phyloP scores from a whole-genome alignment of 2,888 invertebrate genomes.

The Aleiodes leptofemur region DNA sequence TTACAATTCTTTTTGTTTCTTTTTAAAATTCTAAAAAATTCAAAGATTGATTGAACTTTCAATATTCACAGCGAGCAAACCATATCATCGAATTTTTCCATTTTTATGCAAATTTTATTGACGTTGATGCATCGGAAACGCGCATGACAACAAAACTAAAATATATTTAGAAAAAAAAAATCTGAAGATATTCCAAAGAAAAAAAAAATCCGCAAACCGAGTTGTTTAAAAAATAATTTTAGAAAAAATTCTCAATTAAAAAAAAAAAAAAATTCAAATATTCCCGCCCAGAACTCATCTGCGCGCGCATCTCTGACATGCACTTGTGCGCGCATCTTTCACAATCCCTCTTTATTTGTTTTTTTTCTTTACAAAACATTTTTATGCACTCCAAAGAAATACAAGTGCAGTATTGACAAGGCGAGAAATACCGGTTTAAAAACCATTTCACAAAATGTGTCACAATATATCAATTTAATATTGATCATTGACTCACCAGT shows the following conservation, averaged over 20 bases:
- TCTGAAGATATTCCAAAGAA: no score
- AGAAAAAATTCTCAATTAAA: not conserved
- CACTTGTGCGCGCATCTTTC: not conserved
- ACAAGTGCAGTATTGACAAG: constrained; percentile 26
- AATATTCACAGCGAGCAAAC: no score
- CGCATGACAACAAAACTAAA: no score
- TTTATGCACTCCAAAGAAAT: constrained; percentile 3
- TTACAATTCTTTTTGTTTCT: no score
- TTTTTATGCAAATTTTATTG: no score
- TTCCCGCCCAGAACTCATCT: not conserved
- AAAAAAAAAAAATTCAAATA: not conserved
- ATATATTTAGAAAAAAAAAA: no score
- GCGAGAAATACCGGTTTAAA: constrained; percentile 5
- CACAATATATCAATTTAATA: constrained; percentile 30
- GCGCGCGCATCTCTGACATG: constrained; percentile 16
- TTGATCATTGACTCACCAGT: constrained; percentile 59
- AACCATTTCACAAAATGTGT: constrained; percentile 6
- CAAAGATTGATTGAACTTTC: no score
- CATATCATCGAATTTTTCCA: no score
- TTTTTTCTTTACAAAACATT: not conserved
- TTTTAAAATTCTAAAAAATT: no score
- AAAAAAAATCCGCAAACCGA: not conserved
- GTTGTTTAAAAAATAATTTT: not conserved
- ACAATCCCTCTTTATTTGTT: not conserved
- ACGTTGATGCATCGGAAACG: no score